Conservation (phyloP, 2,888 invertebrate genomes). For the Chorisops tibialis region DNA sequence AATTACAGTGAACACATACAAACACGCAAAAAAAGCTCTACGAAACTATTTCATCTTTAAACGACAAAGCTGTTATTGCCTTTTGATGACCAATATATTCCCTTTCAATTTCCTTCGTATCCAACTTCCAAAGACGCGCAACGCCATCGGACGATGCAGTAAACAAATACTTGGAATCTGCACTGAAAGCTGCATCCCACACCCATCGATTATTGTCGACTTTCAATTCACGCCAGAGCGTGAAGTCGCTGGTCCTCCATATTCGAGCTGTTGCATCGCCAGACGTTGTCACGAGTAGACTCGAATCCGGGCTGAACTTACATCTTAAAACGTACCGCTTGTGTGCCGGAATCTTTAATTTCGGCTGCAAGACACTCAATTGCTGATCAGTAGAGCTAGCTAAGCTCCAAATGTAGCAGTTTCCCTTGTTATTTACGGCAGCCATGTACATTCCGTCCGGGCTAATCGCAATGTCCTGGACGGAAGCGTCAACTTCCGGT, state of each 20-base stretch:
- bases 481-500: conserved; percentile 88
- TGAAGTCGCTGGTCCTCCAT: conserved; percentile 82
- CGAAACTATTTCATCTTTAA: conserved; percentile 67
- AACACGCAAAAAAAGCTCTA: too few species aligned
- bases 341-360: conserved; percentile 76
- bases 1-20: neutral
- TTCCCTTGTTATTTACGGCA: conserved; percentile 92
- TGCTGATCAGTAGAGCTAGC: conserved; percentile 60
- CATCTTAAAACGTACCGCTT: conserved; percentile 85
- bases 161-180: conserved; percentile 89
- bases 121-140: conserved; percentile 91
- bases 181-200: conserved; percentile 97
- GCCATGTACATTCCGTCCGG: conserved; percentile 84
- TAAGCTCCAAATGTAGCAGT: conserved; percentile 86
- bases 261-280: conserved; percentile 90
- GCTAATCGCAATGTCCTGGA: conserved; percentile 88
- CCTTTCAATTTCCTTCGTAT: conserved; percentile 76
- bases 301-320: conserved; percentile 92
- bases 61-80: conserved; percentile 87
- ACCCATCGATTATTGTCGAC: conserved; percentile 89
- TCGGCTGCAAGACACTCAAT: conserved; percentile 69
- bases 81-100: conserved; percentile 96
- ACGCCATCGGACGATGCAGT: conserved; percentile 94
- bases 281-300: conserved; percentile 90
- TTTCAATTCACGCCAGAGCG: conserved; percentile 67